Percentiles rank a stretch among this genome's conserved stretches.
Conservation (phyloP, 2,888 invertebrate genomes). For the Danaus chrysippus region DNA sequence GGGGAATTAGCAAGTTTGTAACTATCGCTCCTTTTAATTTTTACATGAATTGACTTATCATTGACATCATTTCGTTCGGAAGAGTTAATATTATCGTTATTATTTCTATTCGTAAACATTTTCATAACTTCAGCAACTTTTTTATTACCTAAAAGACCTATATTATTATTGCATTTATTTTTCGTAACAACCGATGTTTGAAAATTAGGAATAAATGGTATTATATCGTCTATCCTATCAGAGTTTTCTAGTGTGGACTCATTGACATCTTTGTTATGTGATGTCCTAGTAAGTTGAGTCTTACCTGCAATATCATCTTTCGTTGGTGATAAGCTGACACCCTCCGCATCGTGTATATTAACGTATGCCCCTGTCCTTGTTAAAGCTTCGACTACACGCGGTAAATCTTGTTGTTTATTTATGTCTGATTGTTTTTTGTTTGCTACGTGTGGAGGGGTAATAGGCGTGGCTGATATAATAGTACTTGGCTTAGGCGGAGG, state of each 20-base stretch:
- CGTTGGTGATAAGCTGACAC: conserved; percentile 79
- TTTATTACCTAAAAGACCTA: conserved; percentile 55
- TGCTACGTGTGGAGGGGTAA: conserved; percentile 48
- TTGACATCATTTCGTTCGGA: conserved; percentile 37
- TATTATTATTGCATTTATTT: conserved; percentile 54
- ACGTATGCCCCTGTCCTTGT: conserved; percentile 83
- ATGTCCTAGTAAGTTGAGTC: conserved; percentile 42
- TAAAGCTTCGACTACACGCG: conserved; percentile 68
- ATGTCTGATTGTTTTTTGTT: conserved; percentile 43
- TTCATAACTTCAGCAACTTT: conserved; percentile 71
- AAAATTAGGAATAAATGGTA: conserved; percentile 70
- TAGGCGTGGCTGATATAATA: conserved; percentile 79
- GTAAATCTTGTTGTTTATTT: conserved; percentile 58
- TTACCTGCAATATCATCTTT: conserved; percentile 86
- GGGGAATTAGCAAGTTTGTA: conserved; percentile 90
- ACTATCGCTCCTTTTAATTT: conserved; percentile 90
- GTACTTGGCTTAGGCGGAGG: conserved; percentile 79
- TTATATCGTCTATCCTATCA: conserved; percentile 52
- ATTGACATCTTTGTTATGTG: conserved; percentile 38
- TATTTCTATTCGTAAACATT: conserved; percentile 67
- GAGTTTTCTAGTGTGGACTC: conserved; percentile 44
- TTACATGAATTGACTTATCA: conserved; percentile 54
- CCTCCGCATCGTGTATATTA: conserved; percentile 83
- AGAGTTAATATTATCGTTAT: conserved; percentile 37
- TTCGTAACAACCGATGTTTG: conserved; percentile 69